These are phyloP conservation scores for Bolinopsis microptera DNA, from an alignment of 37 sponge, comb jelly and placozoan species.

Conservation along the genomic window DNA sequence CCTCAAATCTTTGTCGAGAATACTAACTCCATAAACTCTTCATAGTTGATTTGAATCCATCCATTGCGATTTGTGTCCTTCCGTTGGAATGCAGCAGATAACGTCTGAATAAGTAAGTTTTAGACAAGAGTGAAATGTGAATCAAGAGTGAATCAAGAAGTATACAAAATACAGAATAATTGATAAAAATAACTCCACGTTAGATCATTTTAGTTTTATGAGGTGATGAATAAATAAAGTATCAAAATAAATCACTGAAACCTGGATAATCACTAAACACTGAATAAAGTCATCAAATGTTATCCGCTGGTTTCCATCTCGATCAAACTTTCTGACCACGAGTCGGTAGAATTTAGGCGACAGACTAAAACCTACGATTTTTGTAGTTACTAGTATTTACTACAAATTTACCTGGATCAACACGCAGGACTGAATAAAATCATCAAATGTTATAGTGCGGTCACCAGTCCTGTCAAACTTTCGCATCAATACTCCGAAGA, in stretches of 20 bases:
- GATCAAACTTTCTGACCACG: conserved; percentile 91
- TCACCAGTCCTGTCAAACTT: conserved; percentile 93
- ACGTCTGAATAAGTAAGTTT: conserved; percentile 75
- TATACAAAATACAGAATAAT: too few species aligned
- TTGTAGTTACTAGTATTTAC: neutral
- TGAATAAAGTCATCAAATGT: conserved; percentile 99
- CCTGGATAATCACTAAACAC: conserved; percentile 96
- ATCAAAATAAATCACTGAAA: conserved; percentile 9
- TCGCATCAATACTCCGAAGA: conserved; percentile 85
- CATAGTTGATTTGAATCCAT: conserved; percentile 94
- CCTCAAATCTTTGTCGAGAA: conserved; percentile 67
- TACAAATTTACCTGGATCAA: conserved; percentile 91
- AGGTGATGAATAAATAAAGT: neutral
- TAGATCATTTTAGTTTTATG: neutral
- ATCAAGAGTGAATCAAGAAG: too few species aligned
- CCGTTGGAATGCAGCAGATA: conserved; percentile 89
- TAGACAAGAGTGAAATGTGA: too few species aligned
- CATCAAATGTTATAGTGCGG: conserved; percentile 91
- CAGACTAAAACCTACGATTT: conserved; percentile 82
- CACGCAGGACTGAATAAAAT: conserved; percentile 99
- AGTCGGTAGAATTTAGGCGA: conserved; percentile 87
- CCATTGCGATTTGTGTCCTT: conserved; percentile 92
- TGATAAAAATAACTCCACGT: neutral
- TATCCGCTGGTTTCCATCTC: conserved; percentile 79
- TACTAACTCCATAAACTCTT: conserved; percentile 93